phyloP scores from a whole-genome alignment of 1,140 invertebrate species.

The Epicauta chinensis region DNA sequence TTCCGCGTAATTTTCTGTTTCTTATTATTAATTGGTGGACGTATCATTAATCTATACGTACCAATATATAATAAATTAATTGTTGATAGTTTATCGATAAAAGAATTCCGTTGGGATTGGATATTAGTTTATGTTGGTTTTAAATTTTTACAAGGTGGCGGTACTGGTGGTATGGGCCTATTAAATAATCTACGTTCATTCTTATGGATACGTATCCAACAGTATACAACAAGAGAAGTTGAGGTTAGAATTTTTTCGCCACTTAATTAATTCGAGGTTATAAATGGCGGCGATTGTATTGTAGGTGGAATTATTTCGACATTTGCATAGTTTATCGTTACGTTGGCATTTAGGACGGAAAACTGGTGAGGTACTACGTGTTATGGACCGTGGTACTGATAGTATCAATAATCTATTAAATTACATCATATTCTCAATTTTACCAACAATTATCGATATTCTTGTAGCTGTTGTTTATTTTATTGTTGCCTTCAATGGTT shows the following conservation, averaged over 20 bases:
- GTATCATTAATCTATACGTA: constrained; percentile 89
- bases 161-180: constrained; percentile 84
- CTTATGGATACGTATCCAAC: constrained; percentile 92
- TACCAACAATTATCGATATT: constrained; percentile 90
- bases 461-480: constrained; percentile 90
- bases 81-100: constrained; percentile 45
- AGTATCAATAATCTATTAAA: constrained; percentile 90
- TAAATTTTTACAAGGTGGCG: constrained; percentile 90
- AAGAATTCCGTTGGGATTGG: constrained; percentile 78
- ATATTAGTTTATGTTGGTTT: constrained; percentile 80
- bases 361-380: constrained; percentile 89
- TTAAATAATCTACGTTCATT: constrained; percentile 87
- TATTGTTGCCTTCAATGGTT: constrained; percentile 77
- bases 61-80: constrained; percentile 92
- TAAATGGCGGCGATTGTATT: constrained; percentile 23
- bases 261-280: not conserved
- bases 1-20: constrained; percentile 80
- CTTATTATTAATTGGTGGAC: constrained; percentile 64
- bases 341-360: constrained; percentile 89
- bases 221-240: constrained; percentile 89
- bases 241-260: constrained; percentile 54
- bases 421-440: constrained; percentile 81
- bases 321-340: constrained; percentile 80
- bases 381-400: constrained; percentile 94
- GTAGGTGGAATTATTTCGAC: constrained; percentile 71